Conservation (phyloP, 2,797 vertebrate genomes). For the Halcyon chelicuti region DNA sequence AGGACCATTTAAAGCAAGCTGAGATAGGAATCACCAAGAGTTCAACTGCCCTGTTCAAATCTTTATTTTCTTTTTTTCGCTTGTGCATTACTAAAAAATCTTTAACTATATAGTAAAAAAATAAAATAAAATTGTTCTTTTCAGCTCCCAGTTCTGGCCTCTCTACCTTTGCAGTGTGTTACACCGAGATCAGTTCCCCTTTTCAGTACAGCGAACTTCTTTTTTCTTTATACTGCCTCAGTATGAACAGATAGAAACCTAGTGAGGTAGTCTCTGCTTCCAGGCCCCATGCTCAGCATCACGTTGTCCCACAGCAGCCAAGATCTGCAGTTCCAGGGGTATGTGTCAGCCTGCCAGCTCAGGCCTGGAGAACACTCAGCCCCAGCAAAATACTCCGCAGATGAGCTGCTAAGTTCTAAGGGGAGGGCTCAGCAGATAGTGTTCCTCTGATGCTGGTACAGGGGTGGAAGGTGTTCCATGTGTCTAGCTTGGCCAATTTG, state of each 20-base stretch:
- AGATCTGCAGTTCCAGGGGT: not conserved
- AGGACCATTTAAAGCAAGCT: not conserved
- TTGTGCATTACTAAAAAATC: not conserved
- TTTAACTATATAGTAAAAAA: not conserved
- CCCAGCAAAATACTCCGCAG: not conserved
- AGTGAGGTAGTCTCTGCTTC: not conserved
- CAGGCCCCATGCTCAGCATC: not conserved
- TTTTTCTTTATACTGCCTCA: not conserved
- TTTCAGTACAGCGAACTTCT: not conserved
- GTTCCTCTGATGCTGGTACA: not conserved
- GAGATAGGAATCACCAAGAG: not conserved
- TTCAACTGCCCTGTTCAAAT: not conserved
- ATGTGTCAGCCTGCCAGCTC: not conserved
- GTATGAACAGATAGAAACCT: not conserved
- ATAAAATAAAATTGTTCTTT: not conserved
- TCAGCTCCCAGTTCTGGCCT: not conserved
- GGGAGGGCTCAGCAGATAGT: not conserved
- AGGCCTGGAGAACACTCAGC: not conserved
- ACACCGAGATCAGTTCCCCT: not conserved
- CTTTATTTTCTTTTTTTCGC: not conserved
- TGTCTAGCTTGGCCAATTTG: not conserved
- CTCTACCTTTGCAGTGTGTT: not conserved
- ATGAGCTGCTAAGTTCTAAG: not conserved
- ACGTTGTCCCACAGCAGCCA: not conserved
- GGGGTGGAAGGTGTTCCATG: not conserved